phyloP scores from a whole-genome alignment of 2,113 vertebrate genomes.

The Sisor rabdophorus region DNA sequence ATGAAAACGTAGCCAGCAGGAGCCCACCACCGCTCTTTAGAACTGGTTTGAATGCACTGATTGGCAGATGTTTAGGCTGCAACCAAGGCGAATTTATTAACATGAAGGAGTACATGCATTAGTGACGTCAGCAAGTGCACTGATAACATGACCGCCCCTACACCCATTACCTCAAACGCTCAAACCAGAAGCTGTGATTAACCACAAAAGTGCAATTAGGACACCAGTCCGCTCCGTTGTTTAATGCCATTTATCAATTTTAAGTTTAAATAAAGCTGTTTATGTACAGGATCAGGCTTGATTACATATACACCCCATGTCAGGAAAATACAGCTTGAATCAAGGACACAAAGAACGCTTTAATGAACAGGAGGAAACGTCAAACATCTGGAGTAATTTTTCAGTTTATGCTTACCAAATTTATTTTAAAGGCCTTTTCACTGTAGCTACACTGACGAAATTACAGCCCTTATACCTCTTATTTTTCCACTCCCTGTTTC shows the following conservation, averaged over 20 bases:
- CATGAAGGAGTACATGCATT: too few relatives aligned
- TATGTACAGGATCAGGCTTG: slow-evolving; percentile 32
- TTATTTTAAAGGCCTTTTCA: neutral
- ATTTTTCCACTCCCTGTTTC: neutral
- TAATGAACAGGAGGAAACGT: slow-evolving; percentile 8
- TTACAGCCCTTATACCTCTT: slow-evolving; percentile 16
- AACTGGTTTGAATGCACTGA: too few relatives aligned
- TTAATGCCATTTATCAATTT: slow-evolving; percentile 6
- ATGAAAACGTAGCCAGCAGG: too few relatives aligned
- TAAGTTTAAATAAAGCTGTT: slow-evolving; percentile 43
- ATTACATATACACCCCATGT: neutral
- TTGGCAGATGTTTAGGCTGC: too few relatives aligned
- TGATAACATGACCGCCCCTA: too few relatives aligned
- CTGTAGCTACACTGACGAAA: neutral
- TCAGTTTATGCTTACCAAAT: slow-evolving; percentile 12
- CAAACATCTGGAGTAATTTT: slow-evolving; percentile 29
- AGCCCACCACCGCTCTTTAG: too few relatives aligned
- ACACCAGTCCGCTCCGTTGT: too few relatives aligned
- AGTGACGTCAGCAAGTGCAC: too few relatives aligned
- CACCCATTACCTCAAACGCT: too few relatives aligned
- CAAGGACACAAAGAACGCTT: slow-evolving; percentile 12
- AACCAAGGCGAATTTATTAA: too few relatives aligned
- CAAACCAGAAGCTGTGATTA: too few relatives aligned
- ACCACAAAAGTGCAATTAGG: too few relatives aligned
- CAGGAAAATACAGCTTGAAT: slow-evolving; percentile 10